These are phyloP conservation scores for Hypomesus transpacificus DNA, from an alignment of 2,113 vertebrate species.

Conservation along the genomic window DNA sequence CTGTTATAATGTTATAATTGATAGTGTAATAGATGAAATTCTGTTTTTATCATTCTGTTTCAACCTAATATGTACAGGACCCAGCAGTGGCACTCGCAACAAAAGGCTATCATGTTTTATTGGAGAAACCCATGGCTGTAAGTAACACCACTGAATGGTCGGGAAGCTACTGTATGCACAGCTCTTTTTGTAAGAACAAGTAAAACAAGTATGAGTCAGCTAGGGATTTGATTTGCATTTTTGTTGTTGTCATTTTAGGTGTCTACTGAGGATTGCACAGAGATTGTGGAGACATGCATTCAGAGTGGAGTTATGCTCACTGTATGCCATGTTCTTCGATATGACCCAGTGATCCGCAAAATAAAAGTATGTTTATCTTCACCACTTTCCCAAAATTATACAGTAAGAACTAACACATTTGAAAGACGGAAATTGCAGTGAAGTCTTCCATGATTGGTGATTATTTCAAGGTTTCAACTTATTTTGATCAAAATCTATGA, in stretches of 20 bases:
- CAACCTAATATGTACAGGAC: slow-evolving; percentile 60
- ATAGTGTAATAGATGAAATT: background rate
- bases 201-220: too few species aligned
- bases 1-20: too few species aligned
- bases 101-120: slow-evolving; percentile 76
- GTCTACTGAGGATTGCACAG: slow-evolving; percentile 71
- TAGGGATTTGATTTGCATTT: background rate
- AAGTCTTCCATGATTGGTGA: background rate
- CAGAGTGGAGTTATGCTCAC: slow-evolving; percentile 69
- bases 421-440: background rate
- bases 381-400: background rate
- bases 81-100: slow-evolving; percentile 78
- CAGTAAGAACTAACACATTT: background rate
- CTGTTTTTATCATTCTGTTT: background rate
- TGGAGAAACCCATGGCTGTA: slow-evolving; percentile 86
- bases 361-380: slow-evolving; percentile 68
- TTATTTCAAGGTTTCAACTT: background rate
- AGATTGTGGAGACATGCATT: slow-evolving; percentile 68
- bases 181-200: background rate
- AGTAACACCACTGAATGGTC: slow-evolving; percentile 44
- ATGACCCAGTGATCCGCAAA: slow-evolving; percentile 71
- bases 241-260: slow-evolving; percentile 57
- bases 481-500: background rate
- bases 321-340: slow-evolving; percentile 79
- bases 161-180: background rate